A percentile compares a stretch with the other conserved stretches of the same genome.
Evolutionary conservation across 2,797 vertebrate genomes (phyloP).

Genomic region (Remorina albescens): DNA sequence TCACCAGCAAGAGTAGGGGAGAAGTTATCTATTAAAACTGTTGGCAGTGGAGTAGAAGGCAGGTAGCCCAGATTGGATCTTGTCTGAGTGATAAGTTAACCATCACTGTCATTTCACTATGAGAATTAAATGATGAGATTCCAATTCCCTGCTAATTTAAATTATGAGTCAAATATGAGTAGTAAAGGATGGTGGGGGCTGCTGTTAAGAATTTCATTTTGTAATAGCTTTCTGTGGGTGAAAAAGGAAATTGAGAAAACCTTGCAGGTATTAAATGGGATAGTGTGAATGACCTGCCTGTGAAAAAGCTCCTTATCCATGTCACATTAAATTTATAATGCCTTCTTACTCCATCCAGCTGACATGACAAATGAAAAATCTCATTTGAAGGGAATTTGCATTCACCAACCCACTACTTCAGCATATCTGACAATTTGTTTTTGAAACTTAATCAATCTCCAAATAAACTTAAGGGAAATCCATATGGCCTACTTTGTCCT

Average conservation of each 20-base stretch:
- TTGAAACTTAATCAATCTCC: constrained; percentile 36
- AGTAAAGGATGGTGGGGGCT: constrained; percentile 38
- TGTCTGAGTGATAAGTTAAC: constrained; percentile 55
- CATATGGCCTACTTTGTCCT: constrained; percentile 38
- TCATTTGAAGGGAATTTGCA: constrained; percentile 17
- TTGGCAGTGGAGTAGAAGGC: constrained; percentile 46
- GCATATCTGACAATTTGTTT: constrained; percentile 28
- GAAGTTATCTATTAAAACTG: constrained; percentile 43
- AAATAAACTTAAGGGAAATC: constrained; percentile 32
- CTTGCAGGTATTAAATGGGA: constrained; percentile 45
- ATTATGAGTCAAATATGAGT: constrained; percentile 58
- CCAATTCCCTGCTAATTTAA: constrained; percentile 77
- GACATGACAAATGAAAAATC: constrained; percentile 40
- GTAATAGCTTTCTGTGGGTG: constrained; percentile 67
- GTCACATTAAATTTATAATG: constrained; percentile 38
- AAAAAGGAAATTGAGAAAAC: constrained; percentile 57
- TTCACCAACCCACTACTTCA: constrained; percentile 12
- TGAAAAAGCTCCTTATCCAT: constrained; percentile 44
- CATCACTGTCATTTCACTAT: constrained; percentile 62
- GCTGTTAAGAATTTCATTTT: constrained; percentile 33
- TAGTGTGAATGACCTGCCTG: constrained; percentile 41
- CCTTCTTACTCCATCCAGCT: constrained; percentile 27
- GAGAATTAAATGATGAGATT: constrained; percentile 80
- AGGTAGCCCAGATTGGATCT: constrained; percentile 49
- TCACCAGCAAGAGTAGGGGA: constrained; percentile 38